Percentiles rank a stretch among this genome's conserved stretches.
These are phyloP conservation scores for Microplitis demolitor DNA, from an alignment of 1,140 invertebrate genomes.

Conservation along the genomic window DNA sequence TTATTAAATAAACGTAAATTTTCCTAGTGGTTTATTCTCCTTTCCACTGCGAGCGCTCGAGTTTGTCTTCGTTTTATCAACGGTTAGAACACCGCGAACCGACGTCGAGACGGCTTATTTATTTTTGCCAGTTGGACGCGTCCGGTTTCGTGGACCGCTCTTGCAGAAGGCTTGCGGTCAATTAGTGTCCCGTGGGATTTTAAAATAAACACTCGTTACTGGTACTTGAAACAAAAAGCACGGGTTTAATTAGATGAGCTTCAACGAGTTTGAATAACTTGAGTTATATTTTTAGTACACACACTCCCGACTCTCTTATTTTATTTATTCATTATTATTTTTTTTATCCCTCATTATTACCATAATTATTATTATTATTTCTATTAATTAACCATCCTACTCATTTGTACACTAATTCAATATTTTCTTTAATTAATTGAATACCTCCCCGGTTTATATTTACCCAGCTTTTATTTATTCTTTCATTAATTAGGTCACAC, in stretches of 20 bases:
- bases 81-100: constrained; percentile 12
- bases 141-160: constrained; percentile 26
- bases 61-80: constrained; percentile 21
- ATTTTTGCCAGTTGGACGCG: constrained; percentile 38
- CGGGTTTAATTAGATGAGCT: constrained; percentile 46
- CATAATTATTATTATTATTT: too few species aligned
- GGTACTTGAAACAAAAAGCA: constrained; percentile 49
- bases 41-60: not conserved
- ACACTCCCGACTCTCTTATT: constrained; percentile 6
- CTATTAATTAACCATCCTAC: too few species aligned
- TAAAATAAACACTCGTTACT: constrained; percentile 54
- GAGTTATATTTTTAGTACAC: constrained; percentile 11
- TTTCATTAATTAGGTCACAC: too few species aligned
- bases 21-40: not conserved
- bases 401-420: too few species aligned
- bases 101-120: constrained; percentile 39
- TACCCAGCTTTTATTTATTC: too few species aligned
- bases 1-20: constrained; percentile 17
- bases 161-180: constrained; percentile 43
- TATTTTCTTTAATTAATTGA: too few species aligned
- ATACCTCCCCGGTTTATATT: too few species aligned
- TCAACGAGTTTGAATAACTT: constrained; percentile 25
- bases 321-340: not conserved
- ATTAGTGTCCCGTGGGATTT: constrained; percentile 45
- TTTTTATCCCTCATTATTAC: not conserved